Conservation (phyloP, 2,888 invertebrate genomes). For the Camponotus fellah region DNA sequence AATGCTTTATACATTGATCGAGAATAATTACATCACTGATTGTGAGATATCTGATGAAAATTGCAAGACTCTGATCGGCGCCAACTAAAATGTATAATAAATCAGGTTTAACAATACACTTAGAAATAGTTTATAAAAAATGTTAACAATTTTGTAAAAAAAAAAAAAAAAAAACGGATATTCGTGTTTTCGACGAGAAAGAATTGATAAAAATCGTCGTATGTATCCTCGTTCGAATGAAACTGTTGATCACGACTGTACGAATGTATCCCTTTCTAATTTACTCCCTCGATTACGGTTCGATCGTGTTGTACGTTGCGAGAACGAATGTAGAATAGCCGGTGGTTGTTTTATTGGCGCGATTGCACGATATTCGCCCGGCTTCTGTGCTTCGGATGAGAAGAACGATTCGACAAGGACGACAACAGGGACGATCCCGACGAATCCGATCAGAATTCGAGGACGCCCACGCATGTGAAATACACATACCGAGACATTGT, state of each 20-base stretch:
- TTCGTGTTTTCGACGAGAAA: constrained; percentile 24
- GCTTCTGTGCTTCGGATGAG: constrained; percentile 51
- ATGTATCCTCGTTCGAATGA: neutral
- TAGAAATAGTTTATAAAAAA: constrained; percentile 26
- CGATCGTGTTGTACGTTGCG: constrained; percentile 43
- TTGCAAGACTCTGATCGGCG: constrained; percentile 52
- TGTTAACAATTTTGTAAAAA: neutral
- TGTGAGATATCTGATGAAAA: constrained; percentile 10
- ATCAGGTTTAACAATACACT: constrained; percentile 12
- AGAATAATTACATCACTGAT: neutral
- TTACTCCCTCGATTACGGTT: constrained; percentile 48
- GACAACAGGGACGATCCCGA: constrained; percentile 38
- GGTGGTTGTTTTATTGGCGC: constrained; percentile 54
- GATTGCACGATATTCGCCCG: constrained; percentile 19
- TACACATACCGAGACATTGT: constrained; percentile 72
- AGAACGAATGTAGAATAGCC: constrained; percentile 48
- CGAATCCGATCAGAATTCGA: constrained; percentile 58
- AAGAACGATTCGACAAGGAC: constrained; percentile 41
- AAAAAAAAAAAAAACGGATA: neutral
- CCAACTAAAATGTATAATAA: constrained; percentile 46
- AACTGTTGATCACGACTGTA: constrained; percentile 52
- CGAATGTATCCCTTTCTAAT: constrained; percentile 45
- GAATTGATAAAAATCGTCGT: constrained; percentile 7
- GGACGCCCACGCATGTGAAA: constrained; percentile 73
- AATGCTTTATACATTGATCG: constrained; percentile 31